These are phyloP conservation scores for Harpalus rubripes DNA, from an alignment of 2,888 invertebrate species.

Conservation along the genomic window DNA sequence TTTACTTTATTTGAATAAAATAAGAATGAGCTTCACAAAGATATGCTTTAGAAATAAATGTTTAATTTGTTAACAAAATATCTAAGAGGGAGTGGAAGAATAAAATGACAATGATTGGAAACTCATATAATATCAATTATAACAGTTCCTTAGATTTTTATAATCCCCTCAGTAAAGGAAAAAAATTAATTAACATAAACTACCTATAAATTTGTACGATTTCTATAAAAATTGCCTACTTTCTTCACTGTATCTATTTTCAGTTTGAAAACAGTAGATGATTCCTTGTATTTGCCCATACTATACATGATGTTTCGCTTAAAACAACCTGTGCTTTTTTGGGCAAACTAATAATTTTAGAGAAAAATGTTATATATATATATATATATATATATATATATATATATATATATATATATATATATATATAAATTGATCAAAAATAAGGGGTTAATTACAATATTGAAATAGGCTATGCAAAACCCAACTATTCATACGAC, in stretches of 20 bases:
- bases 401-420: no score
- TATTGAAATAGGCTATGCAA: no score
- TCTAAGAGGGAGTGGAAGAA: slow-evolving; percentile 28
- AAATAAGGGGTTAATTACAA: no score
- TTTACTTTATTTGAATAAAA: slow-evolving; percentile 41
- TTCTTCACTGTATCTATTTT: not conserved
- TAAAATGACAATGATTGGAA: slow-evolving; percentile 33
- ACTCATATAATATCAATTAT: slow-evolving; percentile 20
- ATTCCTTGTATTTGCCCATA: not conserved
- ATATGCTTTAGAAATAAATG: slow-evolving; percentile 40
- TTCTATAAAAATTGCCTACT: not conserved
- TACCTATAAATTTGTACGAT: slow-evolving; percentile 26
- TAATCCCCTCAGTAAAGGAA: slow-evolving; percentile 14
- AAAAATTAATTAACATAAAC: slow-evolving; percentile 32
- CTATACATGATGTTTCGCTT: not conserved
- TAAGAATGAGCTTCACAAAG: slow-evolving; percentile 24
- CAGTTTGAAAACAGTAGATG: not conserved
- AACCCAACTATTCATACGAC: no score
- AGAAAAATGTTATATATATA: no score
- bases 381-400: no score
- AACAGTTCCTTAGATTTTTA: slow-evolving; percentile 44
- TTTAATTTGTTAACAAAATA: slow-evolving; percentile 41
- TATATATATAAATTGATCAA: no score
- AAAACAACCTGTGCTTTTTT: no score
- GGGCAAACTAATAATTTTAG: no score